phyloP scores from a whole-genome alignment of 2,113 vertebrate species.

The Ascaphus truei region DNA sequence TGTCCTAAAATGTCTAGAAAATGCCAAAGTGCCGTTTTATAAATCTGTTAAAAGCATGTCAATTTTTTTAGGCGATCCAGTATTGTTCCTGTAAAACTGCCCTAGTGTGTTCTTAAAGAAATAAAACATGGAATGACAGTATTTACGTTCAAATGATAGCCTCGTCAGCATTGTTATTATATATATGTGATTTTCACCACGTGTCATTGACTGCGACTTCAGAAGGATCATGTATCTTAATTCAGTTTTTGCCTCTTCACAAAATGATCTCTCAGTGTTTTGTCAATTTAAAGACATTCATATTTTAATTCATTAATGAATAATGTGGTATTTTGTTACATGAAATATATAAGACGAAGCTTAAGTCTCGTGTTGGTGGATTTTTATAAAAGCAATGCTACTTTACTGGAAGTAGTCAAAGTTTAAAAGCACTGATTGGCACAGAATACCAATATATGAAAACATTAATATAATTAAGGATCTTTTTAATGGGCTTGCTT shows the following conservation, averaged over 20 bases:
- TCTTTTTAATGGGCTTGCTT: background rate
- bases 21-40: constrained; percentile 23
- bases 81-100: constrained; percentile 9
- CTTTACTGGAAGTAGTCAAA: no score
- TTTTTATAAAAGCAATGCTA: no score
- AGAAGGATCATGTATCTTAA: constrained; percentile 6
- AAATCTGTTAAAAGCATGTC: no score
- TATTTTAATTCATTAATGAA: no score
- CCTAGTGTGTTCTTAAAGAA: constrained; percentile 4
- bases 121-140: no score
- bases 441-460: no score
- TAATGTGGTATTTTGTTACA: no score
- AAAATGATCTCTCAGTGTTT: background rate
- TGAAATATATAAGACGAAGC: no score
- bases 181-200: background rate
- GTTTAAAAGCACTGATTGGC: background rate
- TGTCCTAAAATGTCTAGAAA: constrained; percentile 2
- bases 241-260: background rate
- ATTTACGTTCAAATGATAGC: constrained; percentile 1
- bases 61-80: no score
- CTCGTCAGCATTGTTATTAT: background rate
- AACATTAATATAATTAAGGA: no score
- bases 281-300: background rate
- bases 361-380: no score
- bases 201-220: constrained; percentile 17